phyloP scores from a whole-genome alignment of 2,888 invertebrate species.

The Schizotus pectinicornis region DNA sequence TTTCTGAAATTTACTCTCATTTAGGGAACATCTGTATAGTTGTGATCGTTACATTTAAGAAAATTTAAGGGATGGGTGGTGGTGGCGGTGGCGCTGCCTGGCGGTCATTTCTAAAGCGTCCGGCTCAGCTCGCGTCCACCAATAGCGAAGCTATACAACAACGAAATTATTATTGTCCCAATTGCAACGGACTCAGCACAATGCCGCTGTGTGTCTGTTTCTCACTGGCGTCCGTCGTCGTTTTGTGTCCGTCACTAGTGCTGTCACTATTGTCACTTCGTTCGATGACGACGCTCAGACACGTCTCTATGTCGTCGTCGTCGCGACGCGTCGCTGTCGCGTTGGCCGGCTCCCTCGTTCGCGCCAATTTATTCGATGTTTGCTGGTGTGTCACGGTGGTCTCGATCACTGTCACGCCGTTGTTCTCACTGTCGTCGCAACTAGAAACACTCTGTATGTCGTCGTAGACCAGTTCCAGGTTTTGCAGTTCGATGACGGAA shows the following conservation, averaged over 20 bases:
- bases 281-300: constrained; percentile 58
- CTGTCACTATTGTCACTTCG: constrained; percentile 47
- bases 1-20: too few species aligned
- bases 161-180: constrained; percentile 58
- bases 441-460: constrained; percentile 51
- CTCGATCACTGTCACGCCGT: constrained; percentile 38
- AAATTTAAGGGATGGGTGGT: too few species aligned
- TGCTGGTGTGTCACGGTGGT: constrained; percentile 33
- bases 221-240: constrained; percentile 38
- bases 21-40: too few species aligned
- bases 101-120: too few species aligned
- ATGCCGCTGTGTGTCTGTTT: constrained; percentile 63
- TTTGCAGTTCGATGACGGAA: constrained; percentile 58
- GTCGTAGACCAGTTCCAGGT: constrained; percentile 53
- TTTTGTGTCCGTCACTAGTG: constrained; percentile 35
- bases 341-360: constrained; percentile 50
- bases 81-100: too few species aligned
- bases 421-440: constrained; percentile 41
- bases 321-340: constrained; percentile 32
- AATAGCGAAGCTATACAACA: constrained; percentile 31
- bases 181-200: constrained; percentile 69
- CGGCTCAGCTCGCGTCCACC: neutral
- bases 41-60: too few species aligned
- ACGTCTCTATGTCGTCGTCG: constrained; percentile 60
- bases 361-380: constrained; percentile 46